phyloP scores from a whole-genome alignment of 2,888 invertebrate species.

The Criorhina ranunculi region DNA sequence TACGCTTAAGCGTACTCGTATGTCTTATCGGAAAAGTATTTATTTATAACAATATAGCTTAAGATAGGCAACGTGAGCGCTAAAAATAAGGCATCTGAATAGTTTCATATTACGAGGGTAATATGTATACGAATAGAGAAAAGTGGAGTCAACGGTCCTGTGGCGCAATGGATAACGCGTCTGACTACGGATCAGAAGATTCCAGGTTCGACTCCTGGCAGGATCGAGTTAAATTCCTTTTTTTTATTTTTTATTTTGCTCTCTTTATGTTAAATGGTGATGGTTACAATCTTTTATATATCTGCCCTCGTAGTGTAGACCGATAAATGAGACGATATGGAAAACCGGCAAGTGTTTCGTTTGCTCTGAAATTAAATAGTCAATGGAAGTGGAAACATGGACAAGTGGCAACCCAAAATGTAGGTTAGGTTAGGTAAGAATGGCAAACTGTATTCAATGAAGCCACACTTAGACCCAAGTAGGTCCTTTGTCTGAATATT shows the following conservation, averaged over 20 bases:
- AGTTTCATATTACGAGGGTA: background rate
- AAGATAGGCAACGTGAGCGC: background rate
- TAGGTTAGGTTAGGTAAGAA: too few relatives aligned
- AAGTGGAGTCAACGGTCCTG: conserved; percentile 81
- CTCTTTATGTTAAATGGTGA: too few relatives aligned
- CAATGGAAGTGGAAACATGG: too few relatives aligned
- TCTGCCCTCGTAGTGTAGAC: too few relatives aligned
- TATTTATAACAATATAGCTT: background rate
- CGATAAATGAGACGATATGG: too few relatives aligned
- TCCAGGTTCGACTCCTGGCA: conserved; percentile 85
- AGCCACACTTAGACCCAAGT: too few relatives aligned
- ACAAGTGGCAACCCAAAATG: too few relatives aligned
- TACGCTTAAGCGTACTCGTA: background rate
- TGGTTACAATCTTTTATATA: too few relatives aligned
- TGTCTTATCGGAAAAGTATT: background rate
- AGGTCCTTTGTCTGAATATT: too few relatives aligned
- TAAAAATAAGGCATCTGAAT: background rate
- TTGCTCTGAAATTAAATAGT: too few relatives aligned
- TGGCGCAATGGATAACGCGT: conserved; percentile 85
- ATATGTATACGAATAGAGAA: background rate
- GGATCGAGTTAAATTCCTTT: conserved; percentile 80
- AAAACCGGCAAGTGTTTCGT: too few relatives aligned
- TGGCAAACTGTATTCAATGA: too few relatives aligned
- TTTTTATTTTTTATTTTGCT: conserved; percentile 19
- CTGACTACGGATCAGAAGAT: conserved; percentile 85